A percentile compares a stretch with the other conserved stretches of the same genome.
phyloP scores from a whole-genome alignment of 2,888 invertebrate species.

The Nomada ruficornis region DNA sequence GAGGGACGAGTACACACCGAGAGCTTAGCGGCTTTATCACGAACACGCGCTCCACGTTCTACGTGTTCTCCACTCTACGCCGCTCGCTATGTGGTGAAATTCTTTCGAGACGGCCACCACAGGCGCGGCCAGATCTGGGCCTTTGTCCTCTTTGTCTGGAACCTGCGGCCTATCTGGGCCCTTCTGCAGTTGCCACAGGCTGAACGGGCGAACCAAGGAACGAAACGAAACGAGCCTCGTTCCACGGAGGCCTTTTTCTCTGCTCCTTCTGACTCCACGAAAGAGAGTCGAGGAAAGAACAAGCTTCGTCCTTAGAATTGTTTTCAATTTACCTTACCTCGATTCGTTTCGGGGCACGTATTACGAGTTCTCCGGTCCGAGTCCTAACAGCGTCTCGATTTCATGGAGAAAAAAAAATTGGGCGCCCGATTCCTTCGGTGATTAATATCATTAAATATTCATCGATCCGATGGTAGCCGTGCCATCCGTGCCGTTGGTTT shows the following conservation, averaged over 20 bases:
- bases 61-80: background rate
- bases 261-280: background rate
- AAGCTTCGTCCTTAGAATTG: background rate
- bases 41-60: conserved; percentile 33
- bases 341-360: background rate
- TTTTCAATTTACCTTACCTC: background rate
- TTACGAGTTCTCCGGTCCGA: background rate
- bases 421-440: background rate
- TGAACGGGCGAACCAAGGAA: no score
- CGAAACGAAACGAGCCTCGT: background rate
- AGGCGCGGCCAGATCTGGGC: conserved; percentile 72
- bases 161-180: conserved; percentile 52
- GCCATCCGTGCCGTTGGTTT: background rate
- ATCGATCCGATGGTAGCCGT: background rate
- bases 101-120: conserved; percentile 62
- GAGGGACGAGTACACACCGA: conserved; percentile 24
- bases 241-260: background rate
- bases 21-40: conserved; percentile 43
- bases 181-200: conserved; percentile 36
- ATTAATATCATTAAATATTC: conserved; percentile 5
- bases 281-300: background rate
- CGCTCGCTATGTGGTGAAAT: conserved; percentile 51
- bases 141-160: conserved; percentile 79
- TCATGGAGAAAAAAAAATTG: background rate
- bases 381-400: background rate